These are phyloP conservation scores for Drosophila truncata DNA, from an alignment of 1,140 invertebrate genomes.

Conservation along the genomic window DNA sequence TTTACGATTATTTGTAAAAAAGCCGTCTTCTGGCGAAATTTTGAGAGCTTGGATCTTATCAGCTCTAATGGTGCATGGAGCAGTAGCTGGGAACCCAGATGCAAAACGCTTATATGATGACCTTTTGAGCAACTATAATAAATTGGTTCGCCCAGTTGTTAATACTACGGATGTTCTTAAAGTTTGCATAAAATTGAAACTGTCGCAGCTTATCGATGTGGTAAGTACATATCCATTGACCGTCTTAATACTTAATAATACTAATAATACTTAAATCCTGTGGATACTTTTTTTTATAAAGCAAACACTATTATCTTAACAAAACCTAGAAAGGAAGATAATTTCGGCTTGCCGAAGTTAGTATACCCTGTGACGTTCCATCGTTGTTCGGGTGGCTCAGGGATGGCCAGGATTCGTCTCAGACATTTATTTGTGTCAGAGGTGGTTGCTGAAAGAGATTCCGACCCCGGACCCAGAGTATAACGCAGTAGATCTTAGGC, in stretches of 20 bases:
- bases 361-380: too few relatives aligned
- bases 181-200: constrained; percentile 97
- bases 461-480: too few relatives aligned
- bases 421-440: too few relatives aligned
- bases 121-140: constrained; percentile 97
- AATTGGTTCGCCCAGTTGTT: constrained; percentile 95
- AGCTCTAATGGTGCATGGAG: constrained; percentile 86
- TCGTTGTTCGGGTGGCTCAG: too few relatives aligned
- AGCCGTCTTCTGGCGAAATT: constrained; percentile 85
- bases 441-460: too few relatives aligned
- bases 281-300: not conserved
- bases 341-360: too few relatives aligned
- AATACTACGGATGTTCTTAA: constrained; percentile 96
- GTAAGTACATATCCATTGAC: constrained; percentile 87
- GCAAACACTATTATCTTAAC: not conserved
- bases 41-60: constrained; percentile 85
- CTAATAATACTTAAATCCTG: not conserved
- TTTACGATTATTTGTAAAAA: constrained; percentile 57
- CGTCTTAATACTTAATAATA: not conserved
- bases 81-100: constrained; percentile 92
- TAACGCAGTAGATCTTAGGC: too few relatives aligned
- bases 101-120: constrained; percentile 96
- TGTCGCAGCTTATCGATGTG: constrained; percentile 97
- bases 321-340: too few relatives aligned
- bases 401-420: too few relatives aligned